These are phyloP conservation scores for Stegana nigrithorax DNA, from an alignment of 2,888 invertebrate species.

Conservation along the genomic window DNA sequence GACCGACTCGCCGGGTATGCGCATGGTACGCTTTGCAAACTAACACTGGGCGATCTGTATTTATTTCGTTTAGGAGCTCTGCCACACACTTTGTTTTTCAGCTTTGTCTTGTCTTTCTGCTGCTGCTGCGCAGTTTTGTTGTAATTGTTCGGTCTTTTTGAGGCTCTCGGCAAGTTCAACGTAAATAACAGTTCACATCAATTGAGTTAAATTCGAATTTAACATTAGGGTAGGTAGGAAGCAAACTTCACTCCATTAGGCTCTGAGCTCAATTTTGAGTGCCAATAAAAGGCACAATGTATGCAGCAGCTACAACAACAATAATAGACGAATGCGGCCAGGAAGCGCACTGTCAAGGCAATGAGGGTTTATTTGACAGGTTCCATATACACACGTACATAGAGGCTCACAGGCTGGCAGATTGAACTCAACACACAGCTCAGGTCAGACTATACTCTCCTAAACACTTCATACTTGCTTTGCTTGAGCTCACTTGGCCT, in stretches of 20 bases:
- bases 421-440: too few species aligned
- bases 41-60: constrained; percentile 17
- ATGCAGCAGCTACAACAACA: not conserved
- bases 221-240: constrained; percentile 14
- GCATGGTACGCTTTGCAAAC: not conserved
- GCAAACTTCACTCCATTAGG: not conserved
- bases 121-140: not conserved
- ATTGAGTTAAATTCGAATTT: not conserved
- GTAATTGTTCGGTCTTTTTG: not conserved
- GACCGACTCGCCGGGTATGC: not conserved
- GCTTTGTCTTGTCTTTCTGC: not conserved
- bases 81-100: not conserved
- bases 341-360: constrained; percentile 7
- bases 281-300: not conserved
- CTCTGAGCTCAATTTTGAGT: constrained; percentile 18
- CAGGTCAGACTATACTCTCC: too few species aligned
- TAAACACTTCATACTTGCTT: too few species aligned
- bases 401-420: too few species aligned
- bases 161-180: not conserved
- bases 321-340: not conserved
- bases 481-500: too few species aligned
- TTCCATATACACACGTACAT: too few species aligned
- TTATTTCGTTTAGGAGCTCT: too few species aligned
- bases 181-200: too few species aligned
- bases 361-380: constrained; percentile 6